phyloP scores from a whole-genome alignment of 1,140 invertebrate species.

The Colletes latitarsis region DNA sequence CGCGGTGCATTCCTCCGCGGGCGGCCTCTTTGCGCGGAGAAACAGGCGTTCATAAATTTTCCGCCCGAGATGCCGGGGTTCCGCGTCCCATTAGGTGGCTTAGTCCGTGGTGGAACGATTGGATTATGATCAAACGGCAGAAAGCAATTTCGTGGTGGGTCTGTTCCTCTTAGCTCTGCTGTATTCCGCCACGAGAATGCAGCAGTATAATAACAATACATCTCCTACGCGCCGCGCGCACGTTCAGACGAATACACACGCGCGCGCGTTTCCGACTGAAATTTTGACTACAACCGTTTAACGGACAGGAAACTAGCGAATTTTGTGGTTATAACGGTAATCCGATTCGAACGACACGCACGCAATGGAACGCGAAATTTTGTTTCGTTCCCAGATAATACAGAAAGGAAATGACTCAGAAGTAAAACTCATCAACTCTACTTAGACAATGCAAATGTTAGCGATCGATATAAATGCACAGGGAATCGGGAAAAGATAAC shows the following conservation, averaged over 20 bases:
- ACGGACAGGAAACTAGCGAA: not conserved
- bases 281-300: not conserved
- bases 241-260: not conserved
- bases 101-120: slow-evolving; percentile 63
- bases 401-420: too few species aligned
- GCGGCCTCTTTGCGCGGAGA: slow-evolving; percentile 40
- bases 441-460: too few species aligned
- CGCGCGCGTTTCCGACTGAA: not conserved
- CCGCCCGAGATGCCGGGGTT: slow-evolving; percentile 53
- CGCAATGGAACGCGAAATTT: too few species aligned
- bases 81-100: slow-evolving; percentile 65
- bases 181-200: slow-evolving; percentile 51
- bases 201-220: slow-evolving; percentile 35
- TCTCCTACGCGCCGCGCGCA: not conserved
- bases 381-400: too few species aligned
- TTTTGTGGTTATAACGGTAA: too few species aligned
- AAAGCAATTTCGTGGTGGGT: slow-evolving; percentile 66
- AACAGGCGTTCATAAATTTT: slow-evolving; percentile 65
- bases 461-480: too few species aligned
- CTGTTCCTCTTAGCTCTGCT: slow-evolving; percentile 49
- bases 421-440: too few species aligned
- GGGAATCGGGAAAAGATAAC: too few species aligned
- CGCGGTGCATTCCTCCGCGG: slow-evolving; percentile 43
- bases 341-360: too few species aligned
- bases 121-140: slow-evolving; percentile 69